A percentile compares a stretch with the other conserved stretches of the same genome.
These are phyloP conservation scores for Anguilla japonica DNA, from an alignment of 2,113 vertebrate genomes.

Conservation along the genomic window DNA sequence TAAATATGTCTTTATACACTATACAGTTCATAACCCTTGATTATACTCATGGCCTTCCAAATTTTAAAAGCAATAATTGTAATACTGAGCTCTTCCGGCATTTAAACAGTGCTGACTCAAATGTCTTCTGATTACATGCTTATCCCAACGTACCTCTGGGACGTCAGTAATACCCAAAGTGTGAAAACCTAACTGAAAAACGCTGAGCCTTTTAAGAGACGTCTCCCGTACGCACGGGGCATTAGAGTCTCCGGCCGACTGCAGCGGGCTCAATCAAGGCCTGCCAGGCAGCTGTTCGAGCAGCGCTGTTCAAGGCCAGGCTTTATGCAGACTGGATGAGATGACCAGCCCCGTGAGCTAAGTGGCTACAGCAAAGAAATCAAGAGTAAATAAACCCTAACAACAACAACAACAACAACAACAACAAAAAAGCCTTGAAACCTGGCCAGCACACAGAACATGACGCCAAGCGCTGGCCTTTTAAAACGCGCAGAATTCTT, in stretches of 20 bases:
- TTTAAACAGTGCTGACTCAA: neutral
- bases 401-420: neutral
- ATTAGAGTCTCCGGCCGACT: constrained; percentile 46
- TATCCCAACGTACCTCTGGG: neutral
- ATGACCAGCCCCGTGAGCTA: constrained; percentile 22
- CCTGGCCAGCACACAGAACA: neutral
- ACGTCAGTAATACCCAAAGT: neutral
- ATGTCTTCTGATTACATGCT: neutral
- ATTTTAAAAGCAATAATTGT: neutral
- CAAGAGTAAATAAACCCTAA: neutral
- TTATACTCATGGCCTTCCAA: neutral
- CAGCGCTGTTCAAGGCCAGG: constrained; percentile 37
- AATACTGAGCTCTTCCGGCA: neutral
- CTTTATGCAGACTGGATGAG: constrained; percentile 5
- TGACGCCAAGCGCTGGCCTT: neutral
- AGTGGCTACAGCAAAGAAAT: constrained; percentile 14
- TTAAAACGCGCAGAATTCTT: neutral
- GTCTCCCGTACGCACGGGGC: neutral
- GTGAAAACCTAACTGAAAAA: neutral
- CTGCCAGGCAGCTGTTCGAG: constrained; percentile 37
- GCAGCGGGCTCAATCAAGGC: constrained; percentile 58
- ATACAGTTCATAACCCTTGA: neutral
- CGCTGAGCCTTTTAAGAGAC: neutral
- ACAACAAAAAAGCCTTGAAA: neutral
- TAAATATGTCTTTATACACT: neutral